These are phyloP conservation scores for Nipponacmea schrenckii DNA, from an alignment of 2,888 invertebrate genomes.

Conservation along the genomic window DNA sequence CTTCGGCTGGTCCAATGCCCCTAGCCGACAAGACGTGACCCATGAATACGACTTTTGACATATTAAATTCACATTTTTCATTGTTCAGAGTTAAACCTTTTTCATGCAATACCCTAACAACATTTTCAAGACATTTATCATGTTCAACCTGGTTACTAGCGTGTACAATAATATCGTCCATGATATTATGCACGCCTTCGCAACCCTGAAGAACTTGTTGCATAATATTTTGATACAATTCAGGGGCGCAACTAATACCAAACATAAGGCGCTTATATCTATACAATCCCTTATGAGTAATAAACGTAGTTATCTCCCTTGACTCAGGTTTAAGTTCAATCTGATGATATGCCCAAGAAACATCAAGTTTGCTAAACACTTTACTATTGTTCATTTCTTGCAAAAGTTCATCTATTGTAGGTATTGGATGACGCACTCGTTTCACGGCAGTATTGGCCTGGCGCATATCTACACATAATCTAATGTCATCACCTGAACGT, in stretches of 20 bases:
- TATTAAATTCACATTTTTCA: slow-evolving; percentile 36
- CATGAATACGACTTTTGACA: slow-evolving; percentile 25
- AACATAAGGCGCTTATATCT: slow-evolving; percentile 18
- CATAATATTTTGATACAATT: slow-evolving; percentile 30
- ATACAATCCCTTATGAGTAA: slow-evolving; percentile 21
- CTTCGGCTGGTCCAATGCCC: slow-evolving; percentile 19
- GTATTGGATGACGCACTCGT: slow-evolving; percentile 28
- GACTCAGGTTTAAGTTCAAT: slow-evolving; percentile 25
- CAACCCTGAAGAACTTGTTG: slow-evolving; percentile 22
- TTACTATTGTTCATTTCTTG: slow-evolving; percentile 29
- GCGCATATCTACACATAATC: slow-evolving; percentile 38
- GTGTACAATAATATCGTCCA: slow-evolving; percentile 36
- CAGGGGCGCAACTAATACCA: slow-evolving; percentile 18
- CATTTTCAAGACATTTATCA: slow-evolving; percentile 22
- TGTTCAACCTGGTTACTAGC: slow-evolving; percentile 30
- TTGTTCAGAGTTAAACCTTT: slow-evolving; percentile 34
- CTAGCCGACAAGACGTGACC: slow-evolving; percentile 24
- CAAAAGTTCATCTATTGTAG: slow-evolving; percentile 31
- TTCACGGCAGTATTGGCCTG: slow-evolving; percentile 29
- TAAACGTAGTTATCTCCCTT: slow-evolving; percentile 18
- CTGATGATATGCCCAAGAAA: slow-evolving; percentile 27
- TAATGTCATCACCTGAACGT: slow-evolving; percentile 31
- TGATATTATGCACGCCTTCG: slow-evolving; percentile 28
- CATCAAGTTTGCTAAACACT: slow-evolving; percentile 35
- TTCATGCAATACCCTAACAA: slow-evolving; percentile 26